Evolutionary conservation across 1,140 invertebrate species (phyloP).

Genomic region (Thrips palmi): DNA sequence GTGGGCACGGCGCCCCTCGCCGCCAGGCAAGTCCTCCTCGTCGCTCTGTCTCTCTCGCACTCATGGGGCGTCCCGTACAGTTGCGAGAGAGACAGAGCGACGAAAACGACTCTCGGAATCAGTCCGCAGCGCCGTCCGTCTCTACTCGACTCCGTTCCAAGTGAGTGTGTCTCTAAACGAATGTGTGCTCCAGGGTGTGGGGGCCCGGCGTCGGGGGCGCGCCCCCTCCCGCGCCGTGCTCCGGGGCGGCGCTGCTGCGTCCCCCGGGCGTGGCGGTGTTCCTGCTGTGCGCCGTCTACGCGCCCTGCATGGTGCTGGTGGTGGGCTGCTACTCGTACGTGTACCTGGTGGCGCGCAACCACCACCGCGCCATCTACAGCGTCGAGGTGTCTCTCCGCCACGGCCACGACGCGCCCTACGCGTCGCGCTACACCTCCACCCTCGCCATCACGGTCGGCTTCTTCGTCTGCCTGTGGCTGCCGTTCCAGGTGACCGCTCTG

Average conservation of each 20-base stretch:
- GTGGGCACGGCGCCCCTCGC: constrained; percentile 34
- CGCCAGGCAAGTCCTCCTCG: constrained; percentile 23
- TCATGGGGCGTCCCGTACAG: constrained; percentile 25
- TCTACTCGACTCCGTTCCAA: too few relatives aligned
- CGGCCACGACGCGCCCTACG: constrained; percentile 19
- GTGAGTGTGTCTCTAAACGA: too few relatives aligned
- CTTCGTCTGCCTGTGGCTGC: constrained; percentile 40
- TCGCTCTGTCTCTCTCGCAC: neutral
- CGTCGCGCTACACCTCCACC: constrained; percentile 37
- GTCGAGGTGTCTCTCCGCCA: constrained; percentile 38
- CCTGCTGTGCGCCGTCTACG: constrained; percentile 33
- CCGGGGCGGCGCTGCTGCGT: too few relatives aligned
- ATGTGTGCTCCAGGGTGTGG: too few relatives aligned
- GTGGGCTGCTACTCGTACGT: constrained; percentile 39
- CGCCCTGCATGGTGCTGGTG: constrained; percentile 26
- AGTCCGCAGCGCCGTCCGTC: too few relatives aligned
- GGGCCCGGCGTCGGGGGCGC: too few relatives aligned
- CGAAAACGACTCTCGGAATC: too few relatives aligned
- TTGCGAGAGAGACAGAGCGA: constrained; percentile 17
- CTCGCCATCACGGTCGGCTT: constrained; percentile 40
- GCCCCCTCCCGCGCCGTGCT: too few relatives aligned
- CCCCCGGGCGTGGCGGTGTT: constrained; percentile 30
- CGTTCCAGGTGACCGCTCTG: constrained; percentile 41
- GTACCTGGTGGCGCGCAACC: constrained; percentile 40
- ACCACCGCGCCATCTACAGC: constrained; percentile 43